Conservation (phyloP, 2,113 vertebrate genomes). For the Mormoops blainvillei region DNA sequence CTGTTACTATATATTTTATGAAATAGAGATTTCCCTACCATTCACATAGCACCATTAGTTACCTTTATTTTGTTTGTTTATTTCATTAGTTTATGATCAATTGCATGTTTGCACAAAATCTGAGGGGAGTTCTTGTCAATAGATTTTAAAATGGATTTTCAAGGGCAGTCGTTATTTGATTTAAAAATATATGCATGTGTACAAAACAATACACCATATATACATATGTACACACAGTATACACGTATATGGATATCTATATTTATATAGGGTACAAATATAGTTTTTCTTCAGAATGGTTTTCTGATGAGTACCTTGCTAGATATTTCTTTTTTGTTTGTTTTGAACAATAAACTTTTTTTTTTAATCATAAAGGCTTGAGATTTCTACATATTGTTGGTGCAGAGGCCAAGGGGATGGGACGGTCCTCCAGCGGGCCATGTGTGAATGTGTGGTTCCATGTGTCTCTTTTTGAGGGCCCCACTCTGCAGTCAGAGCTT, state of each 20-base stretch:
- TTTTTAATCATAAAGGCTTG: no score
- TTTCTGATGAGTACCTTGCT: not conserved
- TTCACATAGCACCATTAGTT: not conserved
- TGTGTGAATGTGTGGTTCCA: not conserved
- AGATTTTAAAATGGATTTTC: conserved; percentile 7
- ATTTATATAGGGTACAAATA: not conserved
- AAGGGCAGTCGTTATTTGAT: not conserved
- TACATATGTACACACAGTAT: not conserved
- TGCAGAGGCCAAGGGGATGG: not conserved
- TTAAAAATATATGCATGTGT: not conserved
- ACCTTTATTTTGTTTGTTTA: not conserved
- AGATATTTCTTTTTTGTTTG: no score
- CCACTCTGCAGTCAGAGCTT: conserved; percentile 2
- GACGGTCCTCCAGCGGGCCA: not conserved
- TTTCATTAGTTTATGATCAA: not conserved
- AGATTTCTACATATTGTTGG: not conserved
- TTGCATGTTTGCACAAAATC: not conserved
- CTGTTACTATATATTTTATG: not conserved
- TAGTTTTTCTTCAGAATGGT: not conserved
- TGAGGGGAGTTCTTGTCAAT: not conserved
- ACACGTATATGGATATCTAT: not conserved
- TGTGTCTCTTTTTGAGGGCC: not conserved
- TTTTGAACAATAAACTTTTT: no score
- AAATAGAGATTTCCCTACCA: not conserved
- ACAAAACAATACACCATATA: not conserved